Evolutionary conservation across 30 jellyfish, hydroid and myxozoan genomes (phyloP).

Genomic region (Sanderia malayensis): DNA sequence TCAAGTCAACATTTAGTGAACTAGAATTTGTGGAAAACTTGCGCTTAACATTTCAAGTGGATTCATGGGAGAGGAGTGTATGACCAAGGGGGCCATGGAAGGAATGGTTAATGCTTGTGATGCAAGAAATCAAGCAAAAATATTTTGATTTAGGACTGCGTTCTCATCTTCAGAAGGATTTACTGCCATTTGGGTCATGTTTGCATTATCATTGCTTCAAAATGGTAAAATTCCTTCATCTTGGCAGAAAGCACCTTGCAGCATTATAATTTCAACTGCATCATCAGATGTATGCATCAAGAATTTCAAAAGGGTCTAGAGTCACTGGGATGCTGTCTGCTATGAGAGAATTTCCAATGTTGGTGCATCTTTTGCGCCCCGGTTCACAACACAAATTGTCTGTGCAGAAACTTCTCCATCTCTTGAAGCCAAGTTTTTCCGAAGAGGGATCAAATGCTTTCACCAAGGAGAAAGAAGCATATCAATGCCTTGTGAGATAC

Average conservation of each 20-base stretch:
- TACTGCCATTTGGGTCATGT: conserved; percentile 4
- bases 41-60: too few relatives aligned
- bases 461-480: conserved; percentile 11
- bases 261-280: not conserved
- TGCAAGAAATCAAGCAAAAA: conserved; percentile 10
- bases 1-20: not conserved
- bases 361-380: conserved; percentile 1
- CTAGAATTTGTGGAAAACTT: not conserved
- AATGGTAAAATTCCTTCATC: not conserved
- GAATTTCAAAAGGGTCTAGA: too few relatives aligned
- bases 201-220: not conserved
- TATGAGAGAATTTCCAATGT: conserved; percentile 2
- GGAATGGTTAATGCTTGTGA: not conserved
- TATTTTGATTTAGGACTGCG: not conserved
- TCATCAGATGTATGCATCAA: conserved; percentile 9
- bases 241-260: conserved; percentile 2
- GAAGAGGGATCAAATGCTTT: conserved; percentile 11
- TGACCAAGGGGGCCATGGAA: conserved; percentile 4
- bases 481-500: not conserved
- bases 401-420: conserved; percentile 4
- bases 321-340: conserved; percentile 18
- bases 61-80: conserved; percentile 8
- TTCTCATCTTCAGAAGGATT: not conserved
- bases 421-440: conserved; percentile 7
- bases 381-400: not conserved